Percentiles rank a stretch among this genome's conserved stretches.
Evolutionary conservation across 92 coral and sea anemone species (phyloP).

Genomic region (Zoanthus solanderi): DNA sequence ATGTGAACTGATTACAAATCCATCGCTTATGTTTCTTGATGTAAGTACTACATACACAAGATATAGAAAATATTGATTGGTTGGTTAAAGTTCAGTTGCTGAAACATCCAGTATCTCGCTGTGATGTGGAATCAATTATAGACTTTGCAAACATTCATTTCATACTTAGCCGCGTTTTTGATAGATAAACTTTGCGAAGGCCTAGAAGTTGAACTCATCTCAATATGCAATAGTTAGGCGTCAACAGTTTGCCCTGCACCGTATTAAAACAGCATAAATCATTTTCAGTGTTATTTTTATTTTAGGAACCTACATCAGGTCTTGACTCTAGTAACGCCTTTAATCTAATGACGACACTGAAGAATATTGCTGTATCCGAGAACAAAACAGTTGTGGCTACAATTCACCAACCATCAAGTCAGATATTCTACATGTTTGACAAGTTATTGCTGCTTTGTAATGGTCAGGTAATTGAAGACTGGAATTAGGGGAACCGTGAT

Average conservation of each 20-base stretch:
- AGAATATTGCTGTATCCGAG: slow-evolving; percentile 77
- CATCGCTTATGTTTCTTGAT: slow-evolving; percentile 93
- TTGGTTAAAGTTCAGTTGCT: no score
- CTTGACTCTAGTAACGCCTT: slow-evolving; percentile 93
- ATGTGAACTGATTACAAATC: slow-evolving; percentile 92
- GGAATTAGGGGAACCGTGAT: no score
- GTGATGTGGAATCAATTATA: no score
- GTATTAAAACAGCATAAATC: neutral
- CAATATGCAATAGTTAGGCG: neutral
- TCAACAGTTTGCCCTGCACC: neutral
- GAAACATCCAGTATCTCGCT: no score
- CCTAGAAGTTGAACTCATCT: no score
- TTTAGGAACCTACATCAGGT: slow-evolving; percentile 97
- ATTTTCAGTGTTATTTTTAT: neutral
- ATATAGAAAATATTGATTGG: neutral
- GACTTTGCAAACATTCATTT: no score
- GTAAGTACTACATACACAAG: slow-evolving; percentile 59
- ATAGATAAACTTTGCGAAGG: no score
- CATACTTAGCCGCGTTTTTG: no score
- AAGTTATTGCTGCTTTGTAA: slow-evolving; percentile 85
- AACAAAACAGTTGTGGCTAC: slow-evolving; percentile 89
- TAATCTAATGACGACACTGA: slow-evolving; percentile 85
- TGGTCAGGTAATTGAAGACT: slow-evolving; percentile 78
- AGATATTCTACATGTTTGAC: slow-evolving; percentile 95
- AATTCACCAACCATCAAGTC: slow-evolving; percentile 98